These are phyloP conservation scores for Drosophila neocordata DNA, from an alignment of 1,140 invertebrate genomes.

Conservation along the genomic window DNA sequence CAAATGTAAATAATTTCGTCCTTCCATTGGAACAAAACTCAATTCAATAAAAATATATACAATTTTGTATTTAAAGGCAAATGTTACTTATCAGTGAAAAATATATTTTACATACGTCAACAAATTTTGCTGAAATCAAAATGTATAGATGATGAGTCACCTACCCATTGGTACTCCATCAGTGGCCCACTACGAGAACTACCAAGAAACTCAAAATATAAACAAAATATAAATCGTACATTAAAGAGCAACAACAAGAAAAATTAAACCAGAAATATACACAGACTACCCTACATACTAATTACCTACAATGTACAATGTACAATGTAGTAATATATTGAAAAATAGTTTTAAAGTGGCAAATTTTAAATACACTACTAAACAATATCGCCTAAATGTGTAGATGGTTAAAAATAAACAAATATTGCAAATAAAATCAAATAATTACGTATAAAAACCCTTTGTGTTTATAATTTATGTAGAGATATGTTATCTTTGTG, in stretches of 20 bases:
- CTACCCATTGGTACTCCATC: background rate
- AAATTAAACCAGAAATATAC: slow-evolving; percentile 3
- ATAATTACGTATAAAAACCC: no score
- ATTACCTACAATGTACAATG: slow-evolving; percentile 1
- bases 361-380: no score
- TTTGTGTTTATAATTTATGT: no score
- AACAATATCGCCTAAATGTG: no score
- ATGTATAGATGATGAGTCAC: slow-evolving; percentile 16
- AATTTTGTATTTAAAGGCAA: no score
- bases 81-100: no score
- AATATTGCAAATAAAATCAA: no score
- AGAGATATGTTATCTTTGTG: no score
- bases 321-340: slow-evolving; percentile 13
- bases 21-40: no score
- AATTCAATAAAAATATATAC: no score
- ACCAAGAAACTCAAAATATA: slow-evolving; percentile 51
- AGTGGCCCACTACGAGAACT: background rate
- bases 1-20: background rate
- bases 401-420: no score
- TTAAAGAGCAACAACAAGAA: slow-evolving; percentile 30
- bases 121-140: background rate
- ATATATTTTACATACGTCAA: background rate
- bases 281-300: slow-evolving; percentile 16
- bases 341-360: no score
- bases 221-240: slow-evolving; percentile 61